Percentiles rank a stretch among this genome's conserved stretches.
Conservation (phyloP, 2,797 vertebrate species). For the Percopsis omiscomaycus region DNA sequence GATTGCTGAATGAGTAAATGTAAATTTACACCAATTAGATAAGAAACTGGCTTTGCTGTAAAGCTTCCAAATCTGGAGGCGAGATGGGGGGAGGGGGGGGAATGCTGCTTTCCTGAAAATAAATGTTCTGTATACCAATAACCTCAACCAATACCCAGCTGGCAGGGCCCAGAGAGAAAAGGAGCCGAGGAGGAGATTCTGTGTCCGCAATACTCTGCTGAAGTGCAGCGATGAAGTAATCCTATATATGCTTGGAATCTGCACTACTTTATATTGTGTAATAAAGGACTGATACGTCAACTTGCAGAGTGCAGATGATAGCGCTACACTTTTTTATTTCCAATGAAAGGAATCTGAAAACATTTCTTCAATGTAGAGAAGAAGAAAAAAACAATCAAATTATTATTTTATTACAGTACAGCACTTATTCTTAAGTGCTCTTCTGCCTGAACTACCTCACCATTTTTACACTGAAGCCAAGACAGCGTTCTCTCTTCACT, state of each 20-base stretch:
- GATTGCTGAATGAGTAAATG: conserved; percentile 67
- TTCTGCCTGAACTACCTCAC: too few species aligned
- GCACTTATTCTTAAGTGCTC: too few species aligned
- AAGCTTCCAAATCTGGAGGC: conserved; percentile 59
- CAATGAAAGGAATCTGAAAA: too few species aligned
- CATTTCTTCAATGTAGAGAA: too few species aligned
- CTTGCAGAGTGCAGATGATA: conserved; percentile 5
- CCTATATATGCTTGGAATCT: not conserved
- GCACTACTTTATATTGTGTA: not conserved
- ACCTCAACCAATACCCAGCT: conserved; percentile 21
- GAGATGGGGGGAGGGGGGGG: not conserved
- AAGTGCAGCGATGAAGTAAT: conserved; percentile 12
- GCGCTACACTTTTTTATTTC: too few species aligned
- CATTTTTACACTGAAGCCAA: too few species aligned
- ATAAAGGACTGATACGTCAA: not conserved
- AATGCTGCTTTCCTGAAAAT: conserved; percentile 41
- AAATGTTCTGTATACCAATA: conserved; percentile 58
- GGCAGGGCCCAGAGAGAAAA: conserved; percentile 11
- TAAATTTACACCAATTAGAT: conserved; percentile 70
- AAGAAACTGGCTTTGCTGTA: conserved; percentile 56
- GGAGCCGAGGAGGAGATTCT: conserved; percentile 1
- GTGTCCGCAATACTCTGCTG: conserved; percentile 23
- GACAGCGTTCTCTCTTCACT: too few species aligned
- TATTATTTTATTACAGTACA: too few species aligned
- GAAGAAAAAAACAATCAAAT: too few species aligned